Evolutionary conservation across 2,113 vertebrate species (phyloP), one percentile per base, ranked within the genome.

Genomic region (Dendropsophus ebraccatus): DNA sequence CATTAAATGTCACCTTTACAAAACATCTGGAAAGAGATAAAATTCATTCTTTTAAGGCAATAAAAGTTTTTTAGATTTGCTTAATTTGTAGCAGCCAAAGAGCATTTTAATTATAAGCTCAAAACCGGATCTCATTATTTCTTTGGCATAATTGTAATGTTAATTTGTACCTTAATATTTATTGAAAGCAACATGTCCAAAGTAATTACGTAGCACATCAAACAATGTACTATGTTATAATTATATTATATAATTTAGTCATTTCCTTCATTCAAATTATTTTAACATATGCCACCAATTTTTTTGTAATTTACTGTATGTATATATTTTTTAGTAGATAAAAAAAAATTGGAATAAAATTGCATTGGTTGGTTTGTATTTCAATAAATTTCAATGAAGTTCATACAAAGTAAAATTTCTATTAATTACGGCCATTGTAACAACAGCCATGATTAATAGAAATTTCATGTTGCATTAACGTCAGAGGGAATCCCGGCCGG

Each of bases 151-250:
- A 90, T 89, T 91, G 91, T 95, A 92, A 91, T 87, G 91, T 91
- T 93, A 94, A 95, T 96, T 93, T 94, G 91, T 94, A 90, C 91
- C 91, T 91, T 94, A 93, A 93, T 73, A 58, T 94, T 95, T 93
- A 94, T 91, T 92, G 92, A 94, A 94, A 94, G 92, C 92, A 91
- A 94, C 94, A 93, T 90, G 93, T 94, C 90, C 88, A 90, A 88
- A 90, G 90, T 93, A 94, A 93, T 95, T 93, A 93, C 85, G 92
- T 89, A 89, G 88, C 88, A 74, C 90, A 92, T 95, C 94, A 95
- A 94, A 93, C 92, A 94, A 91, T 87, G 87, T 83, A 91, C 88
- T 67, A 87, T 91, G 19, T 54, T 88, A 62, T 72, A 50, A 91
- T 93, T 91, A 89, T 90, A 90, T 92, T 91, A 89, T 87, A 85